Conservation (phyloP, 2,113 vertebrate genomes). For the Alligator sinensis region DNA sequence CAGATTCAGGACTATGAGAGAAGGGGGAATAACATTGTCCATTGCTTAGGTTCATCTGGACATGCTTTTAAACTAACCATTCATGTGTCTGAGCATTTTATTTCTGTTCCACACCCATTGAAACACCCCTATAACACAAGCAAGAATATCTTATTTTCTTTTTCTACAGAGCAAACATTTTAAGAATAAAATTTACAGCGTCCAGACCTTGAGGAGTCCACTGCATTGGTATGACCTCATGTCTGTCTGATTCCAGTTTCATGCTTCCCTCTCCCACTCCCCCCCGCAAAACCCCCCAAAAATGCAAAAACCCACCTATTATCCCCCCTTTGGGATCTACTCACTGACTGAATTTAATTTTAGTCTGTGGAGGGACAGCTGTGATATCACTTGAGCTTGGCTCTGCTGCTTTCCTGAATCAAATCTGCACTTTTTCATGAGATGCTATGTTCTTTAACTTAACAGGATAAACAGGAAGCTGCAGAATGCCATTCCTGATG, state of each 20-base stretch:
- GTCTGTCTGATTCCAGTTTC: not conserved
- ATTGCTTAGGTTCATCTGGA: not conserved
- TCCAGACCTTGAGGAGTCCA: not conserved
- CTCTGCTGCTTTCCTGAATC: not conserved
- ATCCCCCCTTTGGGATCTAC: not conserved
- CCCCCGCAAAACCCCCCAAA: not conserved
- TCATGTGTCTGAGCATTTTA: not conserved
- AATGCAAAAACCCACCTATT: not conserved
- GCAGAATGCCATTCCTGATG: not conserved
- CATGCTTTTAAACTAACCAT: not conserved
- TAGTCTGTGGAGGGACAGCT: not conserved
- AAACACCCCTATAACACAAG: not conserved
- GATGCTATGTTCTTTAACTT: not conserved
- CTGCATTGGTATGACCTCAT: fast-evolving
- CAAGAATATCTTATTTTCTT: not conserved
- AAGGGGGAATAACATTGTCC: not conserved
- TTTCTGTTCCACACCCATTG: not conserved
- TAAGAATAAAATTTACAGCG: fast-evolving
- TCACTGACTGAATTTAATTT: not conserved
- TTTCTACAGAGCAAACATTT: not conserved
- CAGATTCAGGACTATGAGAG: not conserved
- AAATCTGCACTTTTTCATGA: not conserved
- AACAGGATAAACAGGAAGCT: constrained; percentile 10
- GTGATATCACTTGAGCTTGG: not conserved
- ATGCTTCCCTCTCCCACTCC: not conserved